A percentile compares a stretch with the other conserved stretches of the same genome.
phyloP scores from a whole-genome alignment of 2,888 invertebrate genomes.

The Leptura quadrifasciata region DNA sequence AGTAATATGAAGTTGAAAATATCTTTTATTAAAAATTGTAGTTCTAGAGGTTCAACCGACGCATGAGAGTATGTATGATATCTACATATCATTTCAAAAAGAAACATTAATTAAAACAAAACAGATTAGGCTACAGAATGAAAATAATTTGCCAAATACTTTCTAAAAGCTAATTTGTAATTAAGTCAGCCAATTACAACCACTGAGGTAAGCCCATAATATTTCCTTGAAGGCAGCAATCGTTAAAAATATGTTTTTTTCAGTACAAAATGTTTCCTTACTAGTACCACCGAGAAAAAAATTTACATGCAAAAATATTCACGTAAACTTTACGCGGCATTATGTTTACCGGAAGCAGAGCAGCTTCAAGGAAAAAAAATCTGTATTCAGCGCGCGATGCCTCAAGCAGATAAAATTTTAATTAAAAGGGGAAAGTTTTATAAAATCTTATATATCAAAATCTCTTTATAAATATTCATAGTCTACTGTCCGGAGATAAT shows the following conservation, averaged over 20 bases:
- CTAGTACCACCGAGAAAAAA: not conserved
- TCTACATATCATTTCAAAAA: no score
- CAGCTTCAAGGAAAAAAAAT: slow-evolving; percentile 9
- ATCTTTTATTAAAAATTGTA: no score
- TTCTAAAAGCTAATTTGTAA: no score
- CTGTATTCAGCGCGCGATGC: slow-evolving; percentile 8
- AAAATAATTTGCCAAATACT: no score
- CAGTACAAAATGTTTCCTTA: not conserved
- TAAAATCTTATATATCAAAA: slow-evolving; percentile 24
- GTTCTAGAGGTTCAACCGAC: no score
- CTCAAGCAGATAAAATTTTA: slow-evolving; percentile 38
- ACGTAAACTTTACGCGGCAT: not conserved
- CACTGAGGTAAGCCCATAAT: no score
- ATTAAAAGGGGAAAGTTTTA: slow-evolving; percentile 33
- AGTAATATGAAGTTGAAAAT: no score
- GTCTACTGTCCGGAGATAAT: slow-evolving; percentile 15
- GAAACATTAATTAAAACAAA: no score
- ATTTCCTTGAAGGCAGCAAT: no score
- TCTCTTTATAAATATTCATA: slow-evolving; percentile 26
- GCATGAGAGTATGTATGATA: no score
- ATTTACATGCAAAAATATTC: slow-evolving; percentile 4
- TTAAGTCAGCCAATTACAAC: no score
- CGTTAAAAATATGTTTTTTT: not conserved
- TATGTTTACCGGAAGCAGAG: slow-evolving; percentile 6
- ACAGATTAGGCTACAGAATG: no score